Base-by-base conservation (phyloP, 2,797 vertebrate species). In the Podarcis lilfordi region DNA sequence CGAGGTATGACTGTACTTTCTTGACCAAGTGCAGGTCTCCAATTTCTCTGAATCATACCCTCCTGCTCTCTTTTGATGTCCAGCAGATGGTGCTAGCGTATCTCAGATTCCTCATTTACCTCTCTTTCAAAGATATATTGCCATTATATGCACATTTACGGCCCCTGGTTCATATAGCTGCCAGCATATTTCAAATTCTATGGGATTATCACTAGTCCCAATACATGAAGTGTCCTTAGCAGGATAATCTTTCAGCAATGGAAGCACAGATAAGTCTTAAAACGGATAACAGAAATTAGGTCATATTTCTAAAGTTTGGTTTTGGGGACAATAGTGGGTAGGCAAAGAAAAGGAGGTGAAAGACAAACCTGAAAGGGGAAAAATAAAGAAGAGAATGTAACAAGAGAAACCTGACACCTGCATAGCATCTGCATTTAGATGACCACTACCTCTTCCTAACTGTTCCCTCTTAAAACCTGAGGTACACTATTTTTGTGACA, bases 11-110 rank as follows among this genome's bases (percentile, higher is more conserved):
- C 37, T 4, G 37, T 2, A 25, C 74, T 37, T 32, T 35, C n/a
- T 37, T 37, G 32, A 35, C n/a, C 21, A 40, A 32, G 3, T 72
- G n/a, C 5, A 37, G 25, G 11, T 66, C 66, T 23, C 32, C 8
- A n/a, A 37, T 64, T 81, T 74, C 78, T n/a, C 8, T 27, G 5
- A 40, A 66, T 17, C 50, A 43, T 45, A 45, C 4, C 19, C 27
- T 29, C 19, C 32, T 61, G 17, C 35, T 43, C 10, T 72, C 35
- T 75, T 75, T 35, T 17, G 29, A 66, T 45, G 35, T 15, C 35
- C 86, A 75, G 69, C 10, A 82, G 86, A 29, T 87, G 86, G 80
- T 21, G 23, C 55, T 87, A 50, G 45, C 4, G 37, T 35, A 64
- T 75, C 29, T 74, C 27, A 27, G 50, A 64, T n/a, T 55, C 29